Base-by-base conservation (phyloP, 1,140 invertebrate species). In the Meloidogyne floridensis region DNA sequence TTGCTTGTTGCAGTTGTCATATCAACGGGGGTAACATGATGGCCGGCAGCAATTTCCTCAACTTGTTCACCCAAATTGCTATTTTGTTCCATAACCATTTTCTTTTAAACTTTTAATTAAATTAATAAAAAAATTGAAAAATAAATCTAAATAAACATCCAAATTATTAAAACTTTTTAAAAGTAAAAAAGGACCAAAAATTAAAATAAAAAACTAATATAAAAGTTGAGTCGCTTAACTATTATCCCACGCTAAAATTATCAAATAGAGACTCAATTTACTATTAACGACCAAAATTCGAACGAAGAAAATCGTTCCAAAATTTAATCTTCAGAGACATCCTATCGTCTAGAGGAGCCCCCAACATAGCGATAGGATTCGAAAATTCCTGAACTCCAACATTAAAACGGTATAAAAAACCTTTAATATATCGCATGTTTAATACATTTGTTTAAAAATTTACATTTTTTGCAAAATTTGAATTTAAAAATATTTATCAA, bases 1-100 rank as follows among this genome's bases (percentile, higher is more conserved):
- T 87, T 90, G 72, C 85, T 87, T 7, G 88, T 89, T 11, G 88
- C 88, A 71, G 86, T 90, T 75, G 90, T 90, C 88, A 89, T 89
- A 81, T 89, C 88, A 69, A 90, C 85, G 32, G 84, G 86, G 9
- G 86, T 85, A 47, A 90, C 87, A 18, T 85, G 75, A 78, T 88
- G 87, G 3, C 80, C 74, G 9, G 59, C 74, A 5, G 75, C 75
- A 15, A 79, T 79, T 79, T 79, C 77, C 18, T 79, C 77, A 18
- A 79, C 77, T 54, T 69, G 51, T 42, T 32, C 75, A 77, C 20
- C 75, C 42, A 77, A 77, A 71, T 69, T 71, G 20, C 65, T 72
- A 47, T 71, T 71, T 53, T 79, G 77, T 10, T 79, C 77, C 0
- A 72, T 79, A 13, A 79, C 77, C 77, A 79, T 79, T 11, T 8